These are phyloP conservation scores for Reinhardtius hippoglossoides DNA, from an alignment of 2,113 vertebrate genomes.

Conservation along the genomic window DNA sequence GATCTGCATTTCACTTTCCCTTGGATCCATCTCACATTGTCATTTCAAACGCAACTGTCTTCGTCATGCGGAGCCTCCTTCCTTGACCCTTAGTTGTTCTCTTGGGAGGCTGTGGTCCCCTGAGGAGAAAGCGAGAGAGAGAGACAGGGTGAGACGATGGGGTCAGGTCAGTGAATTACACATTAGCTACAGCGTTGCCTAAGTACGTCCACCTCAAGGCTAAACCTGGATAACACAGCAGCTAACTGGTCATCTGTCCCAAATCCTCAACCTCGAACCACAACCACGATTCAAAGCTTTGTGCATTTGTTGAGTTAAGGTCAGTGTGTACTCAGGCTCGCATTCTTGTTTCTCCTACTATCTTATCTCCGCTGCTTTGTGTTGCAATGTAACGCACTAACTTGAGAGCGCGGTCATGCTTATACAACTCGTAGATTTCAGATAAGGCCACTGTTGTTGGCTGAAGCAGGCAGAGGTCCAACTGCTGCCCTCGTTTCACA, in stretches of 20 bases:
- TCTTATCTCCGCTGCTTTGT: slow-evolving; percentile 77
- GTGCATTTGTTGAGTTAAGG: not conserved
- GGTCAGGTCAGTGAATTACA: not conserved
- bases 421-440: slow-evolving; percentile 62
- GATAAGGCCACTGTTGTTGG: slow-evolving; percentile 60
- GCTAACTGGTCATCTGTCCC: not conserved
- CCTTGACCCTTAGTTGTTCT: slow-evolving; percentile 89
- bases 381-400: slow-evolving; percentile 73
- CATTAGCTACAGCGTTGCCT: too few species aligned
- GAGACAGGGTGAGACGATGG: not conserved
- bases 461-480: not conserved
- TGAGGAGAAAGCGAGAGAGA: slow-evolving; percentile 55
- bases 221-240: not conserved
- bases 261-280: slow-evolving; percentile 6
- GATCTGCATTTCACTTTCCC: slow-evolving; percentile 50
- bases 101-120: slow-evolving; percentile 85
- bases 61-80: slow-evolving; percentile 13
- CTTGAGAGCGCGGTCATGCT: slow-evolving; percentile 64
- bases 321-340: slow-evolving; percentile 42
- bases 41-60: slow-evolving; percentile 40
- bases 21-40: slow-evolving; percentile 52
- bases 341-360: slow-evolving; percentile 25
- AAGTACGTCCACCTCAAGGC: not conserved
- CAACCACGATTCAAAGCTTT: not conserved
- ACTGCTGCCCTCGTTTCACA: not conserved